Evolutionary conservation across 1,140 invertebrate species (phyloP), one percentile per base, ranked within the genome.

Genomic region (Ostrea edulis): DNA sequence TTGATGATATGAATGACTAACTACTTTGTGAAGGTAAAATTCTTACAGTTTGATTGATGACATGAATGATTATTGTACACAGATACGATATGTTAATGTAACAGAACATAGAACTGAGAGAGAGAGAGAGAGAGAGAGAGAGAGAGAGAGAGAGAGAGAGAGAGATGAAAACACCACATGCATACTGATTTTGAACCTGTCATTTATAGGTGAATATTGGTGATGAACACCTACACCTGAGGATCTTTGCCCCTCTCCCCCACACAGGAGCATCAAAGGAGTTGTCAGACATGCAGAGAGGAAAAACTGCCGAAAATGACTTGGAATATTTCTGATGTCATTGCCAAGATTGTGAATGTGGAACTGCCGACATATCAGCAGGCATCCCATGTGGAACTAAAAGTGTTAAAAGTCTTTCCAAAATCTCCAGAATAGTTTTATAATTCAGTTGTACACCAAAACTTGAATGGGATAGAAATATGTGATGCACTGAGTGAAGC

Each of bases 21-120:
- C 86, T 94, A 91, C 84, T 94, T 94, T 90, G 91, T 94, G 11
- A 94, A 93, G 91, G 93, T 93, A 86, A 89, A 84, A 54, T 17
- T 84, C 8, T 25, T 5, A 58, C 22, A 14, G 29, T 51, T 77
- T 77, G 4, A 29, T n/a, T 77, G 8, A 77, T n/a, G n/a, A n/a
- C n/a, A n/a, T n/a, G n/a, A 44, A 44, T 5, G 35, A 93, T 91
- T 17, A 93, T 44, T 44, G 35, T 44, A 44, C 5, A 44, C 5
- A 44, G 35, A 44, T 44, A 44, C 2, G 35, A 44, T 44, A 2
- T 44, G 35, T 44, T 44, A 1, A 44, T 44, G 5, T 44, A 44
- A 44, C 5, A n/a, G n/a, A 44, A 44, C 35, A 44, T 44, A 44
- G 35, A 44, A 44, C n/a, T n/a, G 35, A 44, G 35, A 44, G 35